Evolutionary conservation across 2,888 invertebrate genomes (phyloP), one percentile per base, ranked within the genome.

Genomic region (Eristalis pertinax): DNA sequence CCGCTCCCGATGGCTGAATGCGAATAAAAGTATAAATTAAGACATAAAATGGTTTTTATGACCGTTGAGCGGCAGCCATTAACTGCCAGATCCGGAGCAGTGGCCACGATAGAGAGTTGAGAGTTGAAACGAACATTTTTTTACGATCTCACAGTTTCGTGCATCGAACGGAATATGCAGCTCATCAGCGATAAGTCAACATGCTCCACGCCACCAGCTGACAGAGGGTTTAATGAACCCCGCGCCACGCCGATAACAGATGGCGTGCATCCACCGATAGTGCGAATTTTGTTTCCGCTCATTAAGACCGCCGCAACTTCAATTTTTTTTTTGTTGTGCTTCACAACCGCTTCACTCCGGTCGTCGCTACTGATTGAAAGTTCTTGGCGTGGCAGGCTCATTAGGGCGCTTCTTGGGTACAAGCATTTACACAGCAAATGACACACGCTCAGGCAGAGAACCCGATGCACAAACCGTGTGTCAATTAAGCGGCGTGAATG

Each of bases 31-130:
- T 32, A 65, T 62, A 62, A 82, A 78, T 83, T 70, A 62, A 83
- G 86, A 83, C 70, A 83, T 86, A 83, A 83, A 86, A 82, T 78
- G 60, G 74, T 35, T 70, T 86, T 78, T 86, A 86, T 82, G 65
- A 60, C 43, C 70, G 41, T 76, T 82, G 69, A 70, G 70, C 65
- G 70, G n/a, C n/a, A n/a, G 41, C 38, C 69, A 82, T 76, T 70
- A 65, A 73, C 69, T 32, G 75, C 38, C 73, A 60, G 29, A n/a
- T 15, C 15, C n/a, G n/a, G n/a, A n/a, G n/a, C n/a, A 75, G 10
- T 15, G 58, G 38, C n/a, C n/a, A 7, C 1, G 29, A 29, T 29
- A 58, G 58, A 10, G 10, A 0, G 8, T 2, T 15, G 26, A 60
- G 60, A 60, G 60, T 60, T 60, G 60, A 60, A 60, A 60, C 26